Base-by-base conservation (phyloP, 2,888 invertebrate genomes). In the Tetragonula carbonaria region DNA sequence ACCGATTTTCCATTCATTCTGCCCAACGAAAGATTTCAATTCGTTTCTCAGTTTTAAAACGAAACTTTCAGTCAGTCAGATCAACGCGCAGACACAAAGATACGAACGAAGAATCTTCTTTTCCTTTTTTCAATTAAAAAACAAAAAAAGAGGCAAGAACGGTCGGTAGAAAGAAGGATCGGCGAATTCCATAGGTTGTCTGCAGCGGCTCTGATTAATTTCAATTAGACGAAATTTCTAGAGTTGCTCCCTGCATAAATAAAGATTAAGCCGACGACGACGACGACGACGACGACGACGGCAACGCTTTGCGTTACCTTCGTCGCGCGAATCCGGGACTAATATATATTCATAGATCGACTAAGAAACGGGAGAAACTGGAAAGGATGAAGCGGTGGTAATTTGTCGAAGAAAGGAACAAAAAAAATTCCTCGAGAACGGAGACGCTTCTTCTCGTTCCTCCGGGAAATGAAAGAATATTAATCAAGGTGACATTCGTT, bases 311-410 rank as follows among this genome's bases (percentile, higher is more conserved):
- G 74, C 59, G 55, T 13, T 59, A 18, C 21, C 21, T 3, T 33
- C 66, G 74, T 28, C 18, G 67, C 78, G 53, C 23, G 65, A 62
- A 89, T 86, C 68, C 74, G n/a, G 57, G 78, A 74, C 57, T 90
- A 89, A 91, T 91, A 89, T 91, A 89, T 90, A 91, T 91, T 91
- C 91, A 89, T 89, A 89, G 89, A 90, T 90, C 91, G 88, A 90
- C 91, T 88, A 89, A 82, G 84, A 78, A 87, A 62, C 73, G 82
- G 59, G 73, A 67, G 78, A 67, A 53, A 59, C 14, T 38, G 71
- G 62, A 63, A 51, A 50, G 50, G 59, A 59, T 57, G 33, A 62
- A 70, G 23, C 53, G 68, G 62, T 28, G 59, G 74, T 59, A 74
- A 84, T 79, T 83, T 71, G 79, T 74, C 68, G 51, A 62, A 23